Base-by-base conservation (phyloP, 2,888 invertebrate genomes). In the Arrhopalites spinosus region DNA sequence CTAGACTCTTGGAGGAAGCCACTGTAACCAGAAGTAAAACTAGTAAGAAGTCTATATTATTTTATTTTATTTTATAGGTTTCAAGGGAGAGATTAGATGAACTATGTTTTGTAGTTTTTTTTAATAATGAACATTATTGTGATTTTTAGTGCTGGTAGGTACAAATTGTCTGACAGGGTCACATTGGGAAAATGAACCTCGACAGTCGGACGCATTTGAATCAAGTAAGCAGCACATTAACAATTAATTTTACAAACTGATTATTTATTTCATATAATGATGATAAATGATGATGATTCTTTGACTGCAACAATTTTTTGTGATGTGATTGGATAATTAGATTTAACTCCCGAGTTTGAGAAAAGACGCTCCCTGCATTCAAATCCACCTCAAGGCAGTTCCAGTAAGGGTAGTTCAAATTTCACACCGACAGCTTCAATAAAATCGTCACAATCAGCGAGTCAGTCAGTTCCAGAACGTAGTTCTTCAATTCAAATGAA, bases 1-100 rank as follows among this genome's bases (percentile, higher is more conserved):
- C 93, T 76, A 89, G 91, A 81, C 88, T 92, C 83, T 88, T 92
- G 83, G 94, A 94, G 85, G 90, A 92, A 81, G 94, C 94, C 20
- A 94, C 94, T 0, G 93, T 81, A 66, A 79, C 82, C 74, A 81
- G 81, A 76, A 80, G 78, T 66, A 81, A 83, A 80, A 81, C 81
- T 66, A 78, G 81, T 81, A 78, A 78, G 79, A 17, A 8, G 25
- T n/a, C n/a, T n/a, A 45, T 15, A 15, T 15, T 45, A 45, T 8
- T 45, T 45, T 45, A 45, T 45, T 45, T 45, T 45, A 45, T 15
- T 45, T 45, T n/a, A n/a, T n/a, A n/a, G n/a, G n/a, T n/a, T n/a
- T n/a, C n/a, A n/a, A n/a, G n/a, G n/a, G n/a, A n/a, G n/a, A n/a
- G n/a, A n/a, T n/a, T n/a, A n/a, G n/a, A n/a, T n/a, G n/a, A n/a